These are phyloP conservation scores for Piscicola geometra DNA, from an alignment of 2,888 invertebrate genomes.

Conservation along the genomic window DNA sequence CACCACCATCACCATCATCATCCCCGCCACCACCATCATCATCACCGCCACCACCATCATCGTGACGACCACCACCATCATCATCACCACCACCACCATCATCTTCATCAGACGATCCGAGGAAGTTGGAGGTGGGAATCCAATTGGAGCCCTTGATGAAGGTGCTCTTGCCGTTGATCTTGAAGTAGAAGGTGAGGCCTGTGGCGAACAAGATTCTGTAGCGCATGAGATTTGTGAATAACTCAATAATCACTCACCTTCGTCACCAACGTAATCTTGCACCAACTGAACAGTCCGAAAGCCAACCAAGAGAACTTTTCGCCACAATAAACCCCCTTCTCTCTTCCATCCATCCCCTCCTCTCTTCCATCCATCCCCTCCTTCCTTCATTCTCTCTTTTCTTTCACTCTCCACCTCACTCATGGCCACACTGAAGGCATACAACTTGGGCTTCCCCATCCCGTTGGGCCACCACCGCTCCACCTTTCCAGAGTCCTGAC, in stretches of 20 bases:
- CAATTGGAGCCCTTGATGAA: conserved; percentile 92
- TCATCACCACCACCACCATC: not conserved
- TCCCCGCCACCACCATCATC: not conserved
- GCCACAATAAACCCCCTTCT: not conserved
- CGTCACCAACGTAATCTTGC: conserved; percentile 62
- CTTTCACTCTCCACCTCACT: not conserved
- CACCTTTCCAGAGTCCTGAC: not conserved
- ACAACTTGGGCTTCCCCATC: conserved; percentile 65
- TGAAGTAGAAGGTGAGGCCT: conserved; percentile 75
- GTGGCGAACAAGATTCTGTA: too few species aligned
- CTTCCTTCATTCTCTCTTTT: not conserved
- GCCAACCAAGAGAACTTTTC: conserved; percentile 68
- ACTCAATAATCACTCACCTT: not conserved
- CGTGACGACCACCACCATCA: too few species aligned
- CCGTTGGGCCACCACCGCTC: conserved; percentile 91
- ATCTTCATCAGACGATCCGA: conserved; percentile 49
- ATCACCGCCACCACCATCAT: too few species aligned
- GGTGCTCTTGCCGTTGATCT: conserved; percentile 76
- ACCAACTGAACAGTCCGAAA: conserved; percentile 80
- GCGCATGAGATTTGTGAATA: too few species aligned
- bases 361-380: not conserved
- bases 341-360: not conserved
- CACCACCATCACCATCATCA: not conserved
- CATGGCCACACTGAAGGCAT: conserved; percentile 53
- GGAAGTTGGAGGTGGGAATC: conserved; percentile 80